Percentiles rank a stretch among this genome's conserved stretches.
Conservation (phyloP, 2,797 vertebrate genomes). For the Melanotaenia parkinsoni region DNA sequence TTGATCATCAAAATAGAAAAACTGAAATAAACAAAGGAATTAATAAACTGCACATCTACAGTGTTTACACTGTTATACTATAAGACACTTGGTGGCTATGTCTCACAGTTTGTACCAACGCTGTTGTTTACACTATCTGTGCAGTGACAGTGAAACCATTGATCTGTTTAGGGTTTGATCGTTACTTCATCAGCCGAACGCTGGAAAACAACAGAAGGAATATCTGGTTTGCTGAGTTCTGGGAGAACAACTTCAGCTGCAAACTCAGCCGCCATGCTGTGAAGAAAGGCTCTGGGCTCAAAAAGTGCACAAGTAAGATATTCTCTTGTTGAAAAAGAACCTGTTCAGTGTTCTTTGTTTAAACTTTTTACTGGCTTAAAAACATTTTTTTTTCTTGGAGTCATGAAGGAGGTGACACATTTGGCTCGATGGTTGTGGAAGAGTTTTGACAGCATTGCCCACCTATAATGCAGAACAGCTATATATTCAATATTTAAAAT, state of each 20-base stretch:
- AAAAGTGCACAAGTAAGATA: conserved; percentile 98
- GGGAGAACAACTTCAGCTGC: conserved; percentile 99
- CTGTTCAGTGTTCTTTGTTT: conserved; percentile 37
- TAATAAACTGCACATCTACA: conserved; percentile 6
- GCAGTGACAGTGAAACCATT: conserved; percentile 50
- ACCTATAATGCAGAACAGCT: conserved; percentile 35
- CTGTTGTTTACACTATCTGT: conserved; percentile 28
- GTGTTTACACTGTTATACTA: conserved; percentile 9
- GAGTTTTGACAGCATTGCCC: conserved; percentile 54
- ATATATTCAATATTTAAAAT: conserved; percentile 50
- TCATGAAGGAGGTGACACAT: conserved; percentile 48
- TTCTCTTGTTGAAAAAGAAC: conserved; percentile 42
- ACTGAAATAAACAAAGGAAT: conserved; percentile 5
- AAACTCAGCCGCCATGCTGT: conserved; percentile 95
- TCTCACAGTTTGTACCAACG: conserved; percentile 13
- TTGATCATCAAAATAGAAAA: conserved; percentile 29
- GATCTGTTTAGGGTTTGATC: conserved; percentile 91
- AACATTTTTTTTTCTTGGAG: conserved; percentile 30
- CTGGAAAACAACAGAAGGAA: conserved; percentile 98
- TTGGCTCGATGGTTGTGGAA: conserved; percentile 37
- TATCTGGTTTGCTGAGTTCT: conserved; percentile 99
- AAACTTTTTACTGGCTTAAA: conserved; percentile 46
- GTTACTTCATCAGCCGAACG: conserved; percentile 97
- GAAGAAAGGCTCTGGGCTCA: conserved; percentile 94
- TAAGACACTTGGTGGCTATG: too few relatives aligned